These are phyloP conservation scores for Myripristis murdjan DNA, from an alignment of 2,797 vertebrate species.

Conservation along the genomic window DNA sequence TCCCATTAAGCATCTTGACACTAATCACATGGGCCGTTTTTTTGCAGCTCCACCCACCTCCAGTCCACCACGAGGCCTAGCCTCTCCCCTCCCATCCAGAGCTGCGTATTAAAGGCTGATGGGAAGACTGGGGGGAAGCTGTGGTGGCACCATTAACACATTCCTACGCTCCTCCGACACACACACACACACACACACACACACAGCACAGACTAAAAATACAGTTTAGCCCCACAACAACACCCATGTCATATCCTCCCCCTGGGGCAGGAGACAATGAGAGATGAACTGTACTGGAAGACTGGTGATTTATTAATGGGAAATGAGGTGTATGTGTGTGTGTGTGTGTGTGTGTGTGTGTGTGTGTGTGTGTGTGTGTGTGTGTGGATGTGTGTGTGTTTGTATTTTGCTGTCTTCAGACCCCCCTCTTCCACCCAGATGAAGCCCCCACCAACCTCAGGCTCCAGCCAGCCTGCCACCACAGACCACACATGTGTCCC, in stretches of 20 bases:
- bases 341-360: slow-evolving; percentile 36
- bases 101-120: slow-evolving; percentile 78
- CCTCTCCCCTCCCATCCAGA: slow-evolving; percentile 23
- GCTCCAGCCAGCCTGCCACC: slow-evolving; percentile 86
- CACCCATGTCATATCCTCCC: slow-evolving; percentile 40
- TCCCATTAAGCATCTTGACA: slow-evolving; percentile 45
- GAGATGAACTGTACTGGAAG: slow-evolving; percentile 51
- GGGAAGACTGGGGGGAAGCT: slow-evolving; percentile 78
- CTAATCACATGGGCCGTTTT: slow-evolving; percentile 7
- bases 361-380: slow-evolving; percentile 14
- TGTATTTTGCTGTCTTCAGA: slow-evolving; percentile 57
- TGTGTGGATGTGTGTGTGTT: slow-evolving; percentile 30
- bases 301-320: slow-evolving; percentile 70
- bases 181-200: no score
- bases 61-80: neutral
- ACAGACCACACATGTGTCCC: slow-evolving; percentile 86
- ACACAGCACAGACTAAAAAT: slow-evolving; percentile 65
- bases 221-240: slow-evolving; percentile 46
- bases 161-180: slow-evolving; percentile 77
- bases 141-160: slow-evolving; percentile 82
- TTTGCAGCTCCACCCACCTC: slow-evolving; percentile 45
- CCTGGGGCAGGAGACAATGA: slow-evolving; percentile 14
- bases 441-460: slow-evolving; percentile 70
- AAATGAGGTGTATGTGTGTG: slow-evolving; percentile 61
- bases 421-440: slow-evolving; percentile 63